Percentiles rank a stretch among this genome's conserved stretches.
Evolutionary conservation across 2,888 invertebrate species (phyloP).

Genomic region (Limnephilus marmoratus): DNA sequence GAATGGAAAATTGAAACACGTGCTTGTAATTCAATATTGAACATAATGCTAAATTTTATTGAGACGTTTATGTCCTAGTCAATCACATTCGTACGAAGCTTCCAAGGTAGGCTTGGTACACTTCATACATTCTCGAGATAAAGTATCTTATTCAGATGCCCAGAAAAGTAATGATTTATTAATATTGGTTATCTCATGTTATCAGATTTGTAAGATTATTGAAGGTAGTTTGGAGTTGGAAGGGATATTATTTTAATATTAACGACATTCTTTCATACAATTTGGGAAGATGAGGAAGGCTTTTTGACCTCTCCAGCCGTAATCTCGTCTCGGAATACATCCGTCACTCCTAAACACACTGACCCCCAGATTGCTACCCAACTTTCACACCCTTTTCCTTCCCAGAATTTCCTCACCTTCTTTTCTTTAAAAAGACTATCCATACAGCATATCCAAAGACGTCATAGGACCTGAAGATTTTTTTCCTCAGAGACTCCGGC

Average conservation of each 20-base stretch:
- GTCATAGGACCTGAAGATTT: too few relatives aligned
- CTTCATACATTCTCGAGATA: not conserved
- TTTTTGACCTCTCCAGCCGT: too few relatives aligned
- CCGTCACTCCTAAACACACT: too few relatives aligned
- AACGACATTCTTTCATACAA: too few relatives aligned
- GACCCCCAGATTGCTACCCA: too few relatives aligned
- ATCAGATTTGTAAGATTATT: not conserved
- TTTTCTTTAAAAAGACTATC: too few relatives aligned
- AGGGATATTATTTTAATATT: not conserved
- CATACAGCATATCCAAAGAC: too few relatives aligned
- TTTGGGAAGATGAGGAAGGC: too few relatives aligned
- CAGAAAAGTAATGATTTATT: not conserved
- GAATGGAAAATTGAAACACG: constrained; percentile 12
- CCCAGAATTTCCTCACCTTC: too few relatives aligned
- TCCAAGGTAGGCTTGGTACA: not conserved
- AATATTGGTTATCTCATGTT: not conserved
- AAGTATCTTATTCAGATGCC: not conserved
- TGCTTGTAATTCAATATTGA: constrained; percentile 12
- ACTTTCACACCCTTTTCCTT: too few relatives aligned
- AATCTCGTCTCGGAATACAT: too few relatives aligned
- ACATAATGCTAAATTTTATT: constrained; percentile 36
- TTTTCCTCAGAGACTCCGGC: too few relatives aligned
- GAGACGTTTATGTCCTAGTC: constrained; percentile 22
- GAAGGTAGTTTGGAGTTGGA: not conserved
- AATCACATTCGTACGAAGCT: not conserved